Conservation (phyloP, 2,113 vertebrate genomes). For the Lucifuga dentata region DNA sequence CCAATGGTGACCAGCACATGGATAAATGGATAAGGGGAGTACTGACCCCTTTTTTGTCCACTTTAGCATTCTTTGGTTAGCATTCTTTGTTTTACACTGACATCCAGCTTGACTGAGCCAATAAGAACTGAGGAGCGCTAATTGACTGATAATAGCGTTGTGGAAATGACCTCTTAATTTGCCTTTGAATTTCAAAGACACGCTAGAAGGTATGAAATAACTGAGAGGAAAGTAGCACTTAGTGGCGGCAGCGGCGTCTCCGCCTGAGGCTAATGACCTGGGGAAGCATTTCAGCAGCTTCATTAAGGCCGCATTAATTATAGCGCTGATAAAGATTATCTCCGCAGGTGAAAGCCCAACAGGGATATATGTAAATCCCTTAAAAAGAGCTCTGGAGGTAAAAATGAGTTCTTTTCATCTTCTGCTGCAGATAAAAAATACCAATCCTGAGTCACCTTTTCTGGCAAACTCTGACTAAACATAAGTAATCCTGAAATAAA, state of each 20-base stretch:
- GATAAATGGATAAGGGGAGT: no score
- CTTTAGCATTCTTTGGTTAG: no score
- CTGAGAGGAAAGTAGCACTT: conserved; percentile 38
- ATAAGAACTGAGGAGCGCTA: not conserved
- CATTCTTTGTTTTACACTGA: not conserved
- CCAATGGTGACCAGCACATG: no score
- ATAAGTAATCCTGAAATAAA: not conserved
- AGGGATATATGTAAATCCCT: conserved; percentile 32
- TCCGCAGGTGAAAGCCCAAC: conserved; percentile 59
- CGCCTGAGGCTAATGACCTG: conserved; percentile 46
- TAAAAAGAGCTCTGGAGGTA: conserved; percentile 11
- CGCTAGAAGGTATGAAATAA: conserved; percentile 24
- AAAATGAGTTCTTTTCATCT: not conserved
- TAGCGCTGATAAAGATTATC: conserved; percentile 51
- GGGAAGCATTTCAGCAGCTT: conserved; percentile 34
- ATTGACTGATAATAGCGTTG: not conserved
- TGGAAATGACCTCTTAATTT: conserved; percentile 15
- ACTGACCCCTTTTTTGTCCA: no score
- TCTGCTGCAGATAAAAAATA: no score
- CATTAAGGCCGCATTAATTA: conserved; percentile 67
- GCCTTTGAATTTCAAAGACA: conserved; percentile 19
- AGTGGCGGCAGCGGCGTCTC: conserved; percentile 3
- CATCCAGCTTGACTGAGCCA: not conserved
- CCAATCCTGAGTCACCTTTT: conserved; percentile 1
- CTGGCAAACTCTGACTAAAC: no score